phyloP scores from a whole-genome alignment of 2,113 vertebrate genomes.

The Trichomycterus rosablanca region DNA sequence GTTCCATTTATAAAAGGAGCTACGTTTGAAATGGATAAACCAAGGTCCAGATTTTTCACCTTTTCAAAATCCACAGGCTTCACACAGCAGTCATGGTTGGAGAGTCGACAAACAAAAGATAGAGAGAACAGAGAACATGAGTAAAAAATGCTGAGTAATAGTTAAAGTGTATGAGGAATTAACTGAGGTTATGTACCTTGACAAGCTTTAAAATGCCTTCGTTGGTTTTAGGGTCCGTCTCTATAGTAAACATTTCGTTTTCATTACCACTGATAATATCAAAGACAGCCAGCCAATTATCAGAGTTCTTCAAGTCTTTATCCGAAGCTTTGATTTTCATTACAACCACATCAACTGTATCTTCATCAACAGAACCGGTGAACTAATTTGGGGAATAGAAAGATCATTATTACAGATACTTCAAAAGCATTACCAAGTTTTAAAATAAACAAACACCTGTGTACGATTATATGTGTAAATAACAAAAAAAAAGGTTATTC shows the following conservation, averaged over 20 bases:
- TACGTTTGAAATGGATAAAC: constrained; percentile 69
- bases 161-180: neutral
- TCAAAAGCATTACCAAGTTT: no score
- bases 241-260: constrained; percentile 76
- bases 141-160: neutral
- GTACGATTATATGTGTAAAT: no score
- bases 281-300: constrained; percentile 85
- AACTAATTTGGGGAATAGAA: constrained; percentile 50
- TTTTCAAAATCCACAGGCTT: constrained; percentile 73
- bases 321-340: constrained; percentile 81
- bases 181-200: constrained; percentile 57
- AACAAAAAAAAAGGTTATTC: no score
- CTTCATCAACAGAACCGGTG: constrained; percentile 60
- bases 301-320: constrained; percentile 72
- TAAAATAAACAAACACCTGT: no score
- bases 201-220: constrained; percentile 81
- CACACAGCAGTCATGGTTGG: no score
- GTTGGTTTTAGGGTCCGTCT: constrained; percentile 81
- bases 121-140: neutral
- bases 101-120: no score
- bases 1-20: constrained; percentile 68
- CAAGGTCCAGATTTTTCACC: constrained; percentile 54
- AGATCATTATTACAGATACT: neutral
- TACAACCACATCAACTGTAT: constrained; percentile 60
- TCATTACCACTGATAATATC: constrained; percentile 82